phyloP scores from a whole-genome alignment of 2,797 vertebrate species.

The Amblyraja radiata region DNA sequence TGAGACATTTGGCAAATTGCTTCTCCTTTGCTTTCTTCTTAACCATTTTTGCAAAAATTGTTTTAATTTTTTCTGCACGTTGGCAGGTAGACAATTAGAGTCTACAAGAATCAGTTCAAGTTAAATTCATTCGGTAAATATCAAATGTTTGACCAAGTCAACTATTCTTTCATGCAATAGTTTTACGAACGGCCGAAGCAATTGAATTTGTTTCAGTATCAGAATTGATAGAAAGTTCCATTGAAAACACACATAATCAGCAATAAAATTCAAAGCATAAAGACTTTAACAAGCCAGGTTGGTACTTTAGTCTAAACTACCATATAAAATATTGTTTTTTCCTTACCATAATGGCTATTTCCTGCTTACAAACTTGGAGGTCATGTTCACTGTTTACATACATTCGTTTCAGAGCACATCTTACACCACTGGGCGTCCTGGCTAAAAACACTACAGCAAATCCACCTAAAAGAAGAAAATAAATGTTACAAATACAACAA shows the following conservation, averaged over 20 bases:
- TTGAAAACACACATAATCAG: not conserved
- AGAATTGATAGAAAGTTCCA: not conserved
- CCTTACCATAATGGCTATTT: slow-evolving; percentile 98
- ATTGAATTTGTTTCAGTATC: not conserved
- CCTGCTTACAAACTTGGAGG: slow-evolving; percentile 89
- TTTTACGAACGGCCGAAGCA: not conserved
- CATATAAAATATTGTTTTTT: not conserved
- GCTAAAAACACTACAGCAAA: slow-evolving; percentile 96
- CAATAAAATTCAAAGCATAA: not conserved
- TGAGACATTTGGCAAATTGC: not conserved
- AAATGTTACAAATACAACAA: slow-evolving; percentile 24
- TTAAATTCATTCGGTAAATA: not conserved
- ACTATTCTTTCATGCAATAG: not conserved
- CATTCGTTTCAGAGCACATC: slow-evolving; percentile 95
- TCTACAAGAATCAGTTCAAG: not conserved
- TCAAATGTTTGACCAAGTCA: not conserved
- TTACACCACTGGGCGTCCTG: slow-evolving; percentile 81
- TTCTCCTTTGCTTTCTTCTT: not conserved
- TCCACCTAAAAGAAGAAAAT: slow-evolving; percentile 66
- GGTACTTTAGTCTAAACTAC: not conserved
- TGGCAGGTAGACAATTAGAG: not conserved
- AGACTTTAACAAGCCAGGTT: not conserved
- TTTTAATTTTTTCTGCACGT: not conserved
- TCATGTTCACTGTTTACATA: slow-evolving; percentile 96
- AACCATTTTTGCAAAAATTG: not conserved